These are phyloP conservation scores for Poeciliopsis occidentalis DNA, from an alignment of 2,113 vertebrate genomes.

Conservation along the genomic window DNA sequence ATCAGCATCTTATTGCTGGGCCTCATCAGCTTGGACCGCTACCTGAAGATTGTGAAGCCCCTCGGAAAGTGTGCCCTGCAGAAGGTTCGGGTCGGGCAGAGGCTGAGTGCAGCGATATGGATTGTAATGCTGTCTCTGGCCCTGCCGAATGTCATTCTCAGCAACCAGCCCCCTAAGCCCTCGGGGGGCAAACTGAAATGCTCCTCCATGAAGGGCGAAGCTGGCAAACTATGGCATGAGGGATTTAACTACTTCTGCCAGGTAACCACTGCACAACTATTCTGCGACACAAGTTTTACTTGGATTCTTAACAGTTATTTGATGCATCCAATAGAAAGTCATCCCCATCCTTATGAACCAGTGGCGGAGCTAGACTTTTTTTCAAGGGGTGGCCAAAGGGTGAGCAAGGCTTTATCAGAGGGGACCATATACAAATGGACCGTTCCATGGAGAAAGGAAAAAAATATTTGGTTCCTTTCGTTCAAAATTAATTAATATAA, in stretches of 20 bases:
- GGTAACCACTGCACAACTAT: slow-evolving; percentile 38
- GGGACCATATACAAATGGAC: too few relatives aligned
- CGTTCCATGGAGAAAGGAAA: too few relatives aligned
- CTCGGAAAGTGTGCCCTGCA: slow-evolving; percentile 73
- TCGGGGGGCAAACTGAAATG: slow-evolving; percentile 64
- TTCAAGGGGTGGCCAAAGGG: too few relatives aligned
- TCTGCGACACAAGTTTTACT: not conserved
- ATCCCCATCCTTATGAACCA: not conserved
- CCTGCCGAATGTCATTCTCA: slow-evolving; percentile 79
- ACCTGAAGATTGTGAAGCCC: slow-evolving; percentile 81
- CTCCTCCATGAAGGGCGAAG: slow-evolving; percentile 71
- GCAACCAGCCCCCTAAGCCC: slow-evolving; percentile 36
- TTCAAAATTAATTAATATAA: too few relatives aligned
- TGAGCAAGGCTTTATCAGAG: too few relatives aligned
- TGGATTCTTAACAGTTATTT: not conserved
- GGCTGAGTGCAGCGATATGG: slow-evolving; percentile 72
- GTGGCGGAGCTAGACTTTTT: too few relatives aligned
- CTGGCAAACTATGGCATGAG: slow-evolving; percentile 77
- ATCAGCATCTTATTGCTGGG: slow-evolving; percentile 83
- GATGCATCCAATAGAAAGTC: not conserved
- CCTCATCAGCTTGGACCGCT: slow-evolving; percentile 83
- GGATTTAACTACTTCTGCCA: slow-evolving; percentile 80
- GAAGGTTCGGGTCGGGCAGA: slow-evolving; percentile 66
- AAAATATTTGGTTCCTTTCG: too few relatives aligned
- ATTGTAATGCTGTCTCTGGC: slow-evolving; percentile 72